Conservation (phyloP, 2,888 invertebrate genomes). For the Microctonus aethiopoides region DNA sequence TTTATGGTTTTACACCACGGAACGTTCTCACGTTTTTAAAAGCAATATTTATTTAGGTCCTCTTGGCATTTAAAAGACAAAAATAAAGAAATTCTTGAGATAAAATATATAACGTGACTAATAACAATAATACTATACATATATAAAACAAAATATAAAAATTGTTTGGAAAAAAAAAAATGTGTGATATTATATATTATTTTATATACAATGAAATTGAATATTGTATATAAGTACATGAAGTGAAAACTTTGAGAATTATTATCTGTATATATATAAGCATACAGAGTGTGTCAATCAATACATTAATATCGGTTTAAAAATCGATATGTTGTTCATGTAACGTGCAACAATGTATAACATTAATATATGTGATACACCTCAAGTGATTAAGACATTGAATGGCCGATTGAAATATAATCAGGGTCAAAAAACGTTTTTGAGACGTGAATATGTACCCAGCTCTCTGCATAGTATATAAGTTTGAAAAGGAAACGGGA, state of each 20-base stretch:
- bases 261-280: too few species aligned
- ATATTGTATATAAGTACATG: too few species aligned
- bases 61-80: neutral
- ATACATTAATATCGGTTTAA: too few species aligned
- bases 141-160: neutral
- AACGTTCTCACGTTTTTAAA: neutral
- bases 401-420: constrained; percentile 46
- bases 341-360: constrained; percentile 41
- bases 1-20: neutral
- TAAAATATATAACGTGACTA: neutral
- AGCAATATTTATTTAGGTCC: neutral
- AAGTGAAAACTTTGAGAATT: too few species aligned
- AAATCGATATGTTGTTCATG: neutral
- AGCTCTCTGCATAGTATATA: too few species aligned
- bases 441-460: neutral
- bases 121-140: neutral
- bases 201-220: too few species aligned
- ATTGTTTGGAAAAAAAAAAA: too few species aligned
- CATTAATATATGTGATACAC: too few species aligned
- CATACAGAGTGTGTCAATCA: too few species aligned
- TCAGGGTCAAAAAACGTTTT: constrained; percentile 41
- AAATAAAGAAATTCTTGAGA: neutral
- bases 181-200: too few species aligned
- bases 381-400: constrained; percentile 44
- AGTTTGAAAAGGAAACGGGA: too few species aligned